Evolutionary conservation across 1,140 invertebrate species (phyloP), one percentile per base, ranked within the genome.

Genomic region (Calephelis nemesis): DNA sequence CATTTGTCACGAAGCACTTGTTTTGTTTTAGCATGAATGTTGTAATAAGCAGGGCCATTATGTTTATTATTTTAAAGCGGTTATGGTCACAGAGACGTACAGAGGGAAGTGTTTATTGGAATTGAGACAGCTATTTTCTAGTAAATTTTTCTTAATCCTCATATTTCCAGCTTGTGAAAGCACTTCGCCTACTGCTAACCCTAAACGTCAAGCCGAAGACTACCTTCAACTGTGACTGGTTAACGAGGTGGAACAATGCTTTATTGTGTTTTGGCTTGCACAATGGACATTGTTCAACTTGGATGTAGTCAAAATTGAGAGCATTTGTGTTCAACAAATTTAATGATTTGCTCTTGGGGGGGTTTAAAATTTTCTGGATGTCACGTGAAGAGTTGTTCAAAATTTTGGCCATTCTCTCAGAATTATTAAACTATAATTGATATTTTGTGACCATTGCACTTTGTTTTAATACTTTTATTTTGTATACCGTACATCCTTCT

Each of bases 351-450:
- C 84, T 89, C 87, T 88, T 74, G 69, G 81, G 88, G 81, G 88
- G 81, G 76, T 58, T 65, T 74, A 73, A 76, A 83, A 81, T 62
- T 82, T 75, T 76, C 82, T 19, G 87, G 85, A 88, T 87, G 70
- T 90, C 86, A 86, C 73, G 89, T 91, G 89, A 91, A 91, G 89
- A 90, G 89, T 88, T 83, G 54, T 42, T 11, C 12, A 19, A 68
- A 30, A 62, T 65, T 50, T 65, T 68, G 65, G 65, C 54, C 65
- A 60, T 58, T 13, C 42, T 60, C 50, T 60, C 50, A 58, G 15
- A 13, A 19, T 45, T 58, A 19, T 12, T 60, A 39, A 66, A 47
- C 42, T 30, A 45, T 15, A 13, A 5, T 54, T 65, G 11, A 12
- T 60, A 40, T 60, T 40, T 60, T 39, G 54, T n/a, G 11, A 60